Base-by-base conservation (phyloP, 2,797 vertebrate species). In the Parauchenoglanis ngamensis region DNA sequence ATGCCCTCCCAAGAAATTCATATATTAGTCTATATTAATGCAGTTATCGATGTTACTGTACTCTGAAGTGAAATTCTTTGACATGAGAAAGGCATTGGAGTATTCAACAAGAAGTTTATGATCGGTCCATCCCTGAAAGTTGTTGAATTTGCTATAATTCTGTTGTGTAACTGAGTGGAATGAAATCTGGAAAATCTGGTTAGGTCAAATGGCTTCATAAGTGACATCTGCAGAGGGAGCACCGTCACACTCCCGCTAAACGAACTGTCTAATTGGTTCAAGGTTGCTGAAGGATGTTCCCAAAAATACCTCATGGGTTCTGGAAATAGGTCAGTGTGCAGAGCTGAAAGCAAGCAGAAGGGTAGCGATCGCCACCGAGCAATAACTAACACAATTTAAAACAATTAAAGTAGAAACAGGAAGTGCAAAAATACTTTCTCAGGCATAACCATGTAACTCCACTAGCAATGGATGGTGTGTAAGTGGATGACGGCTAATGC, bases 311-410 rank as follows among this genome's bases (percentile, higher is more conserved):
- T 89, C 88, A 23, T 80, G 88, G 28, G 81, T 63, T 70, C 65
- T 75, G 49, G 56, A 91, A 91, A 89, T 92, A 83, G 91, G 92
- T 89, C 90, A 85, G 91, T 68, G 73, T 86, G 73, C 56, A 83
- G 83, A 44, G 85, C 84, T 49, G 76, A 87, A 40, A 23, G 28
- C n/a, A 59, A 49, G 23, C 25, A 83, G 59, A 7, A 35, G 82
- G 79, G 83, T n/a, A 81, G 79, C 19, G 13, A 81, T n/a, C n/a
- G 54, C 19, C 56, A 79, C 49, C 0, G 31, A 83, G 40, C 84
- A 68, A 81, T 54, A 79, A 76, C 17, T 23, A 8, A 31, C 10
- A 28, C 46, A 19, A 59, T 40, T 40, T 46, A 46, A 87, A 75
- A 49, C 23, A 44, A 44, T 44, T 23, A 8, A 35, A 10, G 8